phyloP scores from a whole-genome alignment of 1,140 invertebrate species.

The Drosophila lowei region DNA sequence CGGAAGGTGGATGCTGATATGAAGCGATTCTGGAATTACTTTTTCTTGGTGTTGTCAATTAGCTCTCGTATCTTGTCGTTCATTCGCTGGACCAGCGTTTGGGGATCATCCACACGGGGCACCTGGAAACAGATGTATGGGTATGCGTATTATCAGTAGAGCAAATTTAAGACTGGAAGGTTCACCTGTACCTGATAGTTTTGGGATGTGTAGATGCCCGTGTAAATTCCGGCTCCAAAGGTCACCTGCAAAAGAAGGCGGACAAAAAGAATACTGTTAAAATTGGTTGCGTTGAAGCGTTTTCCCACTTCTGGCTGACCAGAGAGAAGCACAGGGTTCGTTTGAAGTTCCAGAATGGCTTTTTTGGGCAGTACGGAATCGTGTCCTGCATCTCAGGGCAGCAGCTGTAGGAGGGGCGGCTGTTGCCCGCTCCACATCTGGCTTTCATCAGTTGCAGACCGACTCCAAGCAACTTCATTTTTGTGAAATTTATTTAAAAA shows the following conservation, averaged over 20 bases:
- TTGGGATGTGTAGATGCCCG: slow-evolving; percentile 91
- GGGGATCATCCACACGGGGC: slow-evolving; percentile 91
- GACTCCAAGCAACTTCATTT: slow-evolving; percentile 57
- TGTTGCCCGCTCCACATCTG: background rate
- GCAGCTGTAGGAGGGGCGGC: slow-evolving; percentile 8
- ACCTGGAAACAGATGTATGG: slow-evolving; percentile 85
- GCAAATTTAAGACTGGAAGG: too few relatives aligned
- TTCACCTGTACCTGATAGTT: slow-evolving; percentile 89
- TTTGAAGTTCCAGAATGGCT: slow-evolving; percentile 41
- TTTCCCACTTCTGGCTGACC: slow-evolving; percentile 36
- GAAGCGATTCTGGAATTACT: slow-evolving; percentile 55
- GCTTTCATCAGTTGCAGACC: slow-evolving; percentile 42
- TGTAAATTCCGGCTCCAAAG: slow-evolving; percentile 89
- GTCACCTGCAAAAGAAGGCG: slow-evolving; percentile 87
- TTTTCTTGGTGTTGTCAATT: slow-evolving; percentile 85
- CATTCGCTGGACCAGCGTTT: slow-evolving; percentile 87
- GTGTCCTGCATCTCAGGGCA: slow-evolving; percentile 29
- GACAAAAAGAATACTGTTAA: slow-evolving; percentile 3
- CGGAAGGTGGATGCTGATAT: too few relatives aligned
- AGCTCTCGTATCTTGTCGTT: slow-evolving; percentile 84
- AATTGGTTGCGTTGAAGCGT: background rate
- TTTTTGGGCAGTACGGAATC: slow-evolving; percentile 44
- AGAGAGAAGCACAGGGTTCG: slow-evolving; percentile 28
- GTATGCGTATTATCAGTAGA: too few relatives aligned
- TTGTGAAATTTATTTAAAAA: slow-evolving; percentile 7